A percentile compares a stretch with the other conserved stretches of the same genome.
Conservation (phyloP, 2,113 vertebrate species). For the Ciconia boyciana region DNA sequence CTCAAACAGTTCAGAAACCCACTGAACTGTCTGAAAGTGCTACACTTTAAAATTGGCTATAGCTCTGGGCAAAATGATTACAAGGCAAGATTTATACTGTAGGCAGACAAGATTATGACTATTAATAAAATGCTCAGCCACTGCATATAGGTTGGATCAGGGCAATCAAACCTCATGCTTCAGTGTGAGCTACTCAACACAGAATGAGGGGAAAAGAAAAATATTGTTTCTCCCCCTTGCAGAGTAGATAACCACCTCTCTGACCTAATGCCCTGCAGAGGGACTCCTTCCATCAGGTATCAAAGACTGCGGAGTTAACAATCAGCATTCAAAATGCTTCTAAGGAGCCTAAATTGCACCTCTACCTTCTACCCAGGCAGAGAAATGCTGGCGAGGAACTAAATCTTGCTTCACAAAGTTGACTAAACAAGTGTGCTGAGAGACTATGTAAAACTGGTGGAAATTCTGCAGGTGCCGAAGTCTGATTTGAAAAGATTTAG, state of each 20-base stretch:
- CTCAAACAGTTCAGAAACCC: not conserved
- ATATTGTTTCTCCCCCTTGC: not conserved
- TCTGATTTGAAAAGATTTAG: not conserved
- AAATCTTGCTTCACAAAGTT: conserved; percentile 56
- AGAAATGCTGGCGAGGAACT: conserved; percentile 39
- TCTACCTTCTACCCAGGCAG: not conserved
- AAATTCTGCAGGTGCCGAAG: not conserved
- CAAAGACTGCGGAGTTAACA: not conserved
- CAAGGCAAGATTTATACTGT: not conserved
- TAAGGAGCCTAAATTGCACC: not conserved
- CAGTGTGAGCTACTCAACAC: not conserved
- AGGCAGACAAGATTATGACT: conserved; percentile 26
- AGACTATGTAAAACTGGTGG: not conserved
- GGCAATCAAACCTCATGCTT: conserved; percentile 21
- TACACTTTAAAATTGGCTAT: conserved; percentile 9
- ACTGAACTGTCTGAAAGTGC: not conserved
- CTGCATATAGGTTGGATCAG: not conserved
- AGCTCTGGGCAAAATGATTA: not conserved
- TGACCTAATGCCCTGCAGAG: not conserved
- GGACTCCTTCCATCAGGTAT: not conserved
- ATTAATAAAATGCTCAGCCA: conserved; percentile 23
- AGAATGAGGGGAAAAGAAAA: not conserved
- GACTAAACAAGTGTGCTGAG: conserved; percentile 45
- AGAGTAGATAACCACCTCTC: not conserved
- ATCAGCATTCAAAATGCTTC: not conserved